Evolutionary conservation across 2,888 invertebrate species (phyloP).

Genomic region (Drosophila picticornis): DNA sequence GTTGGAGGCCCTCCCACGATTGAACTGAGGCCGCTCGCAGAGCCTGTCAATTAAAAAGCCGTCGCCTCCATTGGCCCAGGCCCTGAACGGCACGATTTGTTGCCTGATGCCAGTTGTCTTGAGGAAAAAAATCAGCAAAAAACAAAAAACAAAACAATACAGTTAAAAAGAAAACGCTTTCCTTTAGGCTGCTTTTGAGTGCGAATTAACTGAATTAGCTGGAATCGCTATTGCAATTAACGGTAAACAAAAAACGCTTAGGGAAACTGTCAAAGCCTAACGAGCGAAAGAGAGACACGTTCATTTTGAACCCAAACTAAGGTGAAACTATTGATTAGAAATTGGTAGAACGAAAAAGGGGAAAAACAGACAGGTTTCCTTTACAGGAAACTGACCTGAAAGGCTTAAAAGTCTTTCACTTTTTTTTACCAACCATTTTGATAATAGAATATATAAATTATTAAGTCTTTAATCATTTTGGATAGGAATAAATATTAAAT

Average conservation of each 20-base stretch:
- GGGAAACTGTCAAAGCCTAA: conserved; percentile 30
- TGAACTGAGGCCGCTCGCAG: conserved; percentile 11
- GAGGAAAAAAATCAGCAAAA: conserved; percentile 8
- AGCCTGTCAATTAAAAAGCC: conserved; percentile 73
- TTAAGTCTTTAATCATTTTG: not conserved
- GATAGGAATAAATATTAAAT: not conserved
- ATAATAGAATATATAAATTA: not conserved
- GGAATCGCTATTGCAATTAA: conserved; percentile 63
- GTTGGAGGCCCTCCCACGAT: conserved; percentile 52
- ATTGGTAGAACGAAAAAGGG: not conserved
- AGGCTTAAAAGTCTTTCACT: rapidly evolving
- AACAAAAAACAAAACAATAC: conserved; percentile 9
- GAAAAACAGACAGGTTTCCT: not conserved
- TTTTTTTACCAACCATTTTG: not conserved
- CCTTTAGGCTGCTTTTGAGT: conserved; percentile 59
- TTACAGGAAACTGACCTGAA: not conserved
- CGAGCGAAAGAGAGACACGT: conserved; percentile 4
- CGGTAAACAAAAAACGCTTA: conserved; percentile 48
- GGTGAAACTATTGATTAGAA: conserved; percentile 8
- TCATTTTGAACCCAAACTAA: conserved; percentile 9
- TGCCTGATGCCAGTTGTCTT: conserved; percentile 63
- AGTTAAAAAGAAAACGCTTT: conserved; percentile 30
- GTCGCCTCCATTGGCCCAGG: conserved; percentile 57
- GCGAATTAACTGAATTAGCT: conserved; percentile 72
- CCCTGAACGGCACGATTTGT: conserved; percentile 69